Base-by-base conservation (phyloP, 2,888 invertebrate genomes). In the Tanytarsus gracilentus region DNA sequence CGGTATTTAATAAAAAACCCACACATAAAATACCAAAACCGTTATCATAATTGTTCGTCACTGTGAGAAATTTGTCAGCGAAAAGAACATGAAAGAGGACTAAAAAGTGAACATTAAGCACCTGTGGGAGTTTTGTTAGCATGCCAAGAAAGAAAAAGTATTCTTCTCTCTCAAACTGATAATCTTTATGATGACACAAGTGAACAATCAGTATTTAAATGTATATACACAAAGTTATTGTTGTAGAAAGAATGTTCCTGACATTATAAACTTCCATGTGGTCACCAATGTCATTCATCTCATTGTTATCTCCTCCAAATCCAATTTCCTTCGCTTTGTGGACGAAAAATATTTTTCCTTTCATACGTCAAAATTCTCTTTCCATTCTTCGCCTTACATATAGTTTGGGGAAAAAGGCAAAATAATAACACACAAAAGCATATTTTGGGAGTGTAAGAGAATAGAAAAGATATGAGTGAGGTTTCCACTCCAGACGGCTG, bases 281-380 rank as follows among this genome's bases (percentile, higher is more conserved):
- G 36, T 36, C 36, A 36, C 16, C 36, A 36, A 44, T 44, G 44
- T 44, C 44, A 44, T 44, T 21, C 44, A 44, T 44, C 44, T 44
- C 23, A 44, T 44, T 44, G 44, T 44, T 23, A 44, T 44, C 44
- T 44, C 9, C 44, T 44, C 23, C n/a, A 44, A 44, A 23, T 18
- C 44, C 18, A 44, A 44, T 16, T 14, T 33, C 5, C 5, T 33
- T 11, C 14, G 3, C 6, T 33, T 33, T 4, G n/a, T 33, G 33
- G n/a, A 33, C n/a, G 33, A n/a, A 2, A 33, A 33, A 5, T 9
- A 33, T n/a, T 30, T 40, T 40, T 16, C 21, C 16, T 5, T 44
- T 18, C 18, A 44, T 21, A 21, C 23, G 9, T 39, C 21, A 44
- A 23, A 11, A 11, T 44, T 44, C 23, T 21, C 21, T 44, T n/a